Evolutionary conservation across 2,888 invertebrate species (phyloP).

Genomic region (Sarcophaga subvicina): DNA sequence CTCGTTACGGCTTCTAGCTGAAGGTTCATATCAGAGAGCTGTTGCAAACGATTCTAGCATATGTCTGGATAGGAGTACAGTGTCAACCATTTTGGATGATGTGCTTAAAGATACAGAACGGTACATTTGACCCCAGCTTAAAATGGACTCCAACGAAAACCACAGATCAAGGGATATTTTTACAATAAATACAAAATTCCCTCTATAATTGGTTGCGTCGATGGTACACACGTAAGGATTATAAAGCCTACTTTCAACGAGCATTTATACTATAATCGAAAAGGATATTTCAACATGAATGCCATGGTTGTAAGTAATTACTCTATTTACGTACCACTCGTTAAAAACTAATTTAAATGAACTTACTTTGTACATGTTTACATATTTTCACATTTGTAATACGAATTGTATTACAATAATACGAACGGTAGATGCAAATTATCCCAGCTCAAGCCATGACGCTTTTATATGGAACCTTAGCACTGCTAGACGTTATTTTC

Average conservation of each 20-base stretch:
- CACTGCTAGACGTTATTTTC: slow-evolving; percentile 32
- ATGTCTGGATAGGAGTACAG: background rate
- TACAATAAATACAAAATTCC: too few relatives aligned
- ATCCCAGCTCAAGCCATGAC: slow-evolving; percentile 46
- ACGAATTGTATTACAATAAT: slow-evolving; percentile 35
- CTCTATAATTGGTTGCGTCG: too few relatives aligned
- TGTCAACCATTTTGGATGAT: too few relatives aligned
- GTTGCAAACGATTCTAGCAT: slow-evolving; percentile 15
- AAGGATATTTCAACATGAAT: background rate
- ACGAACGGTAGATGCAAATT: slow-evolving; percentile 9
- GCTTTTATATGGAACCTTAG: too few relatives aligned
- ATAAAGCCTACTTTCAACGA: too few relatives aligned
- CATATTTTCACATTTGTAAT: slow-evolving; percentile 14
- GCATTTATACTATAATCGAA: slow-evolving; percentile 16
- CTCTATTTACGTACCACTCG: too few relatives aligned
- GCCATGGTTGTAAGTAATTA: slow-evolving; percentile 9
- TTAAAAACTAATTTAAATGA: background rate
- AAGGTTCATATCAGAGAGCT: slow-evolving; percentile 12
- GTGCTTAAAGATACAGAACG: too few relatives aligned
- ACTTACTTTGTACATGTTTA: slow-evolving; percentile 26
- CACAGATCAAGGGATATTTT: background rate
- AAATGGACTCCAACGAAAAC: too few relatives aligned
- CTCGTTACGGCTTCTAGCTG: slow-evolving; percentile 10
- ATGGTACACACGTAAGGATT: too few relatives aligned
- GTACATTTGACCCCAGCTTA: too few relatives aligned